Percentiles rank a stretch among this genome's conserved stretches.
Evolutionary conservation across 2,888 invertebrate species (phyloP).

Genomic region (Melinaea menophilus): DNA sequence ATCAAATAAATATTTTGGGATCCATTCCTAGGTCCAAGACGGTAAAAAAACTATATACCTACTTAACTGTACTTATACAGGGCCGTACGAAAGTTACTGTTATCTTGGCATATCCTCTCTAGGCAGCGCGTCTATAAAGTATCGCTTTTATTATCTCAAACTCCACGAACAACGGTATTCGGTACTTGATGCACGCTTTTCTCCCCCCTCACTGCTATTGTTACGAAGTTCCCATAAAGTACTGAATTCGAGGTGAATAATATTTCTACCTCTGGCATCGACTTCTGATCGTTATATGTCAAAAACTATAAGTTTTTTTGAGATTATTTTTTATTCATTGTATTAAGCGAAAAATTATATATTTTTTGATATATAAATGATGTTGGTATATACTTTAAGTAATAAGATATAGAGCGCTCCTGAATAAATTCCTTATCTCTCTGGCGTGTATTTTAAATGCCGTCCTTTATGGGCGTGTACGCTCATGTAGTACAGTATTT

Average conservation of each 20-base stretch:
- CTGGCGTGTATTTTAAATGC: constrained; percentile 72
- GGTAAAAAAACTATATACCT: constrained; percentile 55
- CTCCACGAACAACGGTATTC: constrained; percentile 52
- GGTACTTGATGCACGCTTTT: constrained; percentile 46
- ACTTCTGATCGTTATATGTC: constrained; percentile 51
- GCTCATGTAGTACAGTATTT: constrained; percentile 64
- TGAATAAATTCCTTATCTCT: constrained; percentile 76
- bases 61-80: constrained; percentile 58
- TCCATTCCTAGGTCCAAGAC: constrained; percentile 50
- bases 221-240: constrained; percentile 75
- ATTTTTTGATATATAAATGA: constrained; percentile 58
- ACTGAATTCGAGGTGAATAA: constrained; percentile 71
- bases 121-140: constrained; percentile 58
- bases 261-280: constrained; percentile 69
- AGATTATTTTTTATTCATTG: constrained; percentile 38
- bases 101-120: constrained; percentile 80
- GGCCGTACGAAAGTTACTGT: constrained; percentile 78
- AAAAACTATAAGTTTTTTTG: constrained; percentile 13
- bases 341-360: constrained; percentile 51
- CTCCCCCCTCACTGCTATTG: constrained; percentile 77
- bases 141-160: constrained; percentile 19
- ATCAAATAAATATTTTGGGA: background rate
- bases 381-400: constrained; percentile 14
- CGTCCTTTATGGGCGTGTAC: constrained; percentile 63
- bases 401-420: constrained; percentile 37